A percentile compares a stretch with the other conserved stretches of the same genome.
Conservation (phyloP, 1,140 invertebrate species). For the Zaprionus camerounensis region DNA sequence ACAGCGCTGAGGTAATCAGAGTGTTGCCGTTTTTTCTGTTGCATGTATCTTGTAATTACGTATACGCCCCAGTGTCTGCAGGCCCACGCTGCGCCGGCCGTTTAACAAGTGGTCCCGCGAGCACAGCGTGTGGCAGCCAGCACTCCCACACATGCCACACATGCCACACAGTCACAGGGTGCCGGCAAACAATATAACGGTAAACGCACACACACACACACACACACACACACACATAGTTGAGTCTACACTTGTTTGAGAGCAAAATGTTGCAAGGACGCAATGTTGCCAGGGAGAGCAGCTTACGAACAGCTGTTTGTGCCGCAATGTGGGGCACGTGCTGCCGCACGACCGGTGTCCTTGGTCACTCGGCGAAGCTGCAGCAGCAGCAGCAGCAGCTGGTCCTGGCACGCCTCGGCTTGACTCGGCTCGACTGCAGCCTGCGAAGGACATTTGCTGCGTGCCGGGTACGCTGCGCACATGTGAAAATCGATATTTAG, state of each 20-base stretch:
- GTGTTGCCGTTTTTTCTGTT: slow-evolving; percentile 23
- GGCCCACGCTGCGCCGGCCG: slow-evolving; percentile 47
- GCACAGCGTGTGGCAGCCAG: slow-evolving; percentile 22
- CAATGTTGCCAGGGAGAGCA: slow-evolving; percentile 38
- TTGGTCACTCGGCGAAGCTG: slow-evolving; percentile 53
- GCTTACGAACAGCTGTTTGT: slow-evolving; percentile 60
- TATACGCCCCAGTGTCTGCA: slow-evolving; percentile 47
- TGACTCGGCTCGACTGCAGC: slow-evolving; percentile 40
- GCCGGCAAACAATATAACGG: slow-evolving; percentile 24
- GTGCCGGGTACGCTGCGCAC: slow-evolving; percentile 41
- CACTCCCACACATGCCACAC: slow-evolving; percentile 53
- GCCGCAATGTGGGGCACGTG: slow-evolving; percentile 1
- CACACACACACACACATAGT: slow-evolving; percentile 5
- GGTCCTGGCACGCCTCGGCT: not conserved
- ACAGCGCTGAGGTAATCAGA: slow-evolving; percentile 47
- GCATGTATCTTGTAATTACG: slow-evolving; percentile 46
- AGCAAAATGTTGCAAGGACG: slow-evolving; percentile 43
- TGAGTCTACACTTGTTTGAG: slow-evolving; percentile 48
- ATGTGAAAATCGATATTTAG: slow-evolving; percentile 65
- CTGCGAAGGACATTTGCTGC: slow-evolving; percentile 66
- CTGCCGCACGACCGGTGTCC: slow-evolving; percentile 41
- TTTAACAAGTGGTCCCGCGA: slow-evolving; percentile 58
- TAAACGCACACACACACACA: slow-evolving; percentile 10
- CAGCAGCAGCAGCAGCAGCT: slow-evolving; percentile 37
- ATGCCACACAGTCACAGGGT: slow-evolving; percentile 4